These are phyloP conservation scores for Metalampra italica DNA, from an alignment of 2,888 invertebrate genomes.

Conservation along the genomic window DNA sequence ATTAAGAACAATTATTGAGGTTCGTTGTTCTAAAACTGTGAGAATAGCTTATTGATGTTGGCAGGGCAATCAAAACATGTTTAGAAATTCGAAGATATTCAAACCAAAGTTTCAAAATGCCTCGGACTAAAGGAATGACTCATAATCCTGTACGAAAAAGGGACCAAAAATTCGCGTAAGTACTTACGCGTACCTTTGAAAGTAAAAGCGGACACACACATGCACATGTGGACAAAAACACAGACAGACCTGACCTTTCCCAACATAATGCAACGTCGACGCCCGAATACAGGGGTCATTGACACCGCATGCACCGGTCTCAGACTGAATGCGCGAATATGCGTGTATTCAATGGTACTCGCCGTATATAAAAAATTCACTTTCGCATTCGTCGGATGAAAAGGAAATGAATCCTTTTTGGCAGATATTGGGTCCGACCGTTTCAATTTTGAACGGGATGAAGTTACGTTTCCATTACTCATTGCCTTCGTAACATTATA, in stretches of 20 bases:
- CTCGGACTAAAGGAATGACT: no score
- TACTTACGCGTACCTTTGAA: slow-evolving; percentile 33
- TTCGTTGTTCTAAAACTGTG: no score
- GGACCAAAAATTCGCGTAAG: not conserved
- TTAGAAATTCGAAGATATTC: no score
- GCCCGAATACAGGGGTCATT: slow-evolving; percentile 67
- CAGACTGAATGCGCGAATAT: slow-evolving; percentile 51
- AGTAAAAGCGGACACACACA: slow-evolving; percentile 60
- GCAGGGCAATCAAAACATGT: no score
- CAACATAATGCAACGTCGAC: slow-evolving; percentile 57
- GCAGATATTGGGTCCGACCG: not conserved
- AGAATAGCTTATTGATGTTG: no score
- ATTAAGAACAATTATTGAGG: no score
- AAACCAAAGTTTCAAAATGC: no score
- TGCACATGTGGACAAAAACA: slow-evolving; percentile 31
- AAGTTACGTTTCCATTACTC: no score
- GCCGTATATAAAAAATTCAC: slow-evolving; percentile 50
- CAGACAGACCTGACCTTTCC: slow-evolving; percentile 69
- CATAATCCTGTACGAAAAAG: not conserved
- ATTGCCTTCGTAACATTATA: no score
- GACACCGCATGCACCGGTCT: slow-evolving; percentile 46
- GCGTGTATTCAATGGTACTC: slow-evolving; percentile 60
- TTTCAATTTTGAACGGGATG: no score
- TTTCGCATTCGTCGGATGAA: slow-evolving; percentile 62
- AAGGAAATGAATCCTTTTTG: slow-evolving; percentile 21